Evolutionary conservation across 2,888 invertebrate genomes (phyloP), one percentile per base, ranked within the genome.

Genomic region (Pseudococcus jackbeardsleyi): DNA sequence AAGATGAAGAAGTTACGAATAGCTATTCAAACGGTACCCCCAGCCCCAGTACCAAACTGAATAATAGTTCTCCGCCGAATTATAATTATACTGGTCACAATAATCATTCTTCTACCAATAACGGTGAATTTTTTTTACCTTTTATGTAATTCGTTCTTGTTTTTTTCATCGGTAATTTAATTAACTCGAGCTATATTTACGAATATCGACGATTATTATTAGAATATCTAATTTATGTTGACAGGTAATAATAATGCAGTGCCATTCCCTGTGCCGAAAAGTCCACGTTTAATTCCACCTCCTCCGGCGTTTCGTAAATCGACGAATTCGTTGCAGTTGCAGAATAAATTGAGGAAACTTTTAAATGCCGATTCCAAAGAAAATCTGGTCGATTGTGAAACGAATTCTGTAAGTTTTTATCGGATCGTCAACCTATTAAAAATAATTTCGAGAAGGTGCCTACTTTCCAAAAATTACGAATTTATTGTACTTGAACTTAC

Each of bases 261-360:
- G 89, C 91, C 92, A 90, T 92, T 88, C n/a, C 54, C 88, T 79
- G 0, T 93, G 91, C 94, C 91, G 91, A 93, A 90, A 93, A 93
- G 91, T 91, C 92, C 93, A 87, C 93, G 93, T 88, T 92, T 92
- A 90, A 93, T 93, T 89, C 92, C 91, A 90, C 91, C 89, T 12
- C 90, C 91, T 91, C 89, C 91, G 90, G 9, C 91, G 91, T 26
- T 91, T 92, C 19, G 93, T 93, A 89, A 89, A 39, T 90, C 89
- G 15, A 89, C 89, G 6, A 88, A 86, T 2, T 89, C 90, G 6
- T 94, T 95, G 91, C 93, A 95, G 90, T 92, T 96, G 85, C 96
- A 97, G 92, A 95, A 94, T 90, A 96, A 96, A 89, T 92, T 97
- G 90, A 93, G 97, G 22, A 93, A 96, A 90, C 92, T 97, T 89